These are phyloP conservation scores for Andricus quercusramuli DNA, from an alignment of 2,888 invertebrate genomes.

Conservation along the genomic window DNA sequence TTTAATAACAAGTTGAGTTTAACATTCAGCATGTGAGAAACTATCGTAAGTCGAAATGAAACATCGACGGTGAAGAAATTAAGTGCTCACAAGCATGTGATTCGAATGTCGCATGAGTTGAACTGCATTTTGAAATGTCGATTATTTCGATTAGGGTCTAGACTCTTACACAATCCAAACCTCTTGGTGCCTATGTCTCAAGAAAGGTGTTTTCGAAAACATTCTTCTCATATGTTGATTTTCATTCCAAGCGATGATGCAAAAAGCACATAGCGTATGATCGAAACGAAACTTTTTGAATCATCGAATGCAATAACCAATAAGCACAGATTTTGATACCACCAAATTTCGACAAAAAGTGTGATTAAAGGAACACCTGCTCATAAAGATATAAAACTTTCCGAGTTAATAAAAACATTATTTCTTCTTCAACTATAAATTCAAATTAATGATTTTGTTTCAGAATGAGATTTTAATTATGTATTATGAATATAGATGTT, in stretches of 20 bases:
- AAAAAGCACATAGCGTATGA: conserved; percentile 57
- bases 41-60: conserved; percentile 25
- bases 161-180: conserved; percentile 71
- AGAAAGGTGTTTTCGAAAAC: conserved; percentile 45
- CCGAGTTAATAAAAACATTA: not conserved
- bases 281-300: not conserved
- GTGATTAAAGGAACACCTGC: not conserved
- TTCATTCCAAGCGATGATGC: conserved; percentile 70
- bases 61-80: conserved; percentile 36
- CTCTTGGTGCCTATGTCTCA: conserved; percentile 67
- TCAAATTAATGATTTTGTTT: not conserved
- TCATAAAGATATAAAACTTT: not conserved
- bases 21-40: conserved; percentile 34
- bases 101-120: not conserved
- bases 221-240: conserved; percentile 54
- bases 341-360: not conserved
- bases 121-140: conserved; percentile 40
- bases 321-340: not conserved
- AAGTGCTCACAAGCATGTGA: conserved; percentile 47
- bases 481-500: no score
- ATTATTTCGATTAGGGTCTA: conserved; percentile 62
- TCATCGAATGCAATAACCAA: not conserved
- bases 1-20: conserved; percentile 44
- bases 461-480: no score
- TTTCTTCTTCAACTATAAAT: not conserved